These are phyloP conservation scores for Cebus imitator DNA, from an alignment of 2,113 vertebrate species.

Conservation along the genomic window DNA sequence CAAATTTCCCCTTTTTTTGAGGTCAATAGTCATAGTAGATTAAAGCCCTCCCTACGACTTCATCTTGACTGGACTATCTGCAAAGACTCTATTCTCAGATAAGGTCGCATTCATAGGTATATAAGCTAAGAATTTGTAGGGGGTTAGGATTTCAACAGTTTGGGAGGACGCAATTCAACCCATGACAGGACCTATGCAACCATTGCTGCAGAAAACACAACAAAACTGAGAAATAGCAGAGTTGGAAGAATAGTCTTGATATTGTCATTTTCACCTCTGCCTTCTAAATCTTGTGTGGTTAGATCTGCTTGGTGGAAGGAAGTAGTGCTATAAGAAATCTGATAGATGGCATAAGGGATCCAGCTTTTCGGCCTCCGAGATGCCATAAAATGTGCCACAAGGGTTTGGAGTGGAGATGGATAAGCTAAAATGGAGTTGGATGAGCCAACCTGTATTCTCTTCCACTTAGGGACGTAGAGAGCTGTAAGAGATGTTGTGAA, in stretches of 20 bases:
- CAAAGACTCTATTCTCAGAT: neutral
- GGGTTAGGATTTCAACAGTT: neutral
- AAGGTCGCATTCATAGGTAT: neutral
- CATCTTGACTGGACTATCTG: neutral
- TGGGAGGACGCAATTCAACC: neutral
- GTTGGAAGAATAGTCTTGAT: fast-evolving
- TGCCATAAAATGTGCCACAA: neutral
- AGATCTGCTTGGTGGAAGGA: neutral
- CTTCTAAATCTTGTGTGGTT: neutral
- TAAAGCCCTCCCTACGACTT: neutral
- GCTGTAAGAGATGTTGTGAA: neutral
- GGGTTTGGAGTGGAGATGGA: neutral
- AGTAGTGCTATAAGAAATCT: neutral
- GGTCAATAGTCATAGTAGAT: neutral
- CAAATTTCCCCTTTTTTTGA: neutral
- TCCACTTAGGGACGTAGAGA: neutral
- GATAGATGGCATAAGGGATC: neutral
- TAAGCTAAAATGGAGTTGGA: neutral
- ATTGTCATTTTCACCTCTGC: neutral
- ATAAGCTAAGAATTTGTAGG: neutral
- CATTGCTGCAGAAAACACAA: neutral
- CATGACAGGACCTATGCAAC: neutral
- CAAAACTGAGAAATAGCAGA: neutral
- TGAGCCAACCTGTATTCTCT: neutral
- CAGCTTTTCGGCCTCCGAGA: neutral